Percentiles rank a stretch among this genome's conserved stretches.
These are phyloP conservation scores for Mimas tiliae DNA, from an alignment of 2,888 invertebrate species.

Conservation along the genomic window DNA sequence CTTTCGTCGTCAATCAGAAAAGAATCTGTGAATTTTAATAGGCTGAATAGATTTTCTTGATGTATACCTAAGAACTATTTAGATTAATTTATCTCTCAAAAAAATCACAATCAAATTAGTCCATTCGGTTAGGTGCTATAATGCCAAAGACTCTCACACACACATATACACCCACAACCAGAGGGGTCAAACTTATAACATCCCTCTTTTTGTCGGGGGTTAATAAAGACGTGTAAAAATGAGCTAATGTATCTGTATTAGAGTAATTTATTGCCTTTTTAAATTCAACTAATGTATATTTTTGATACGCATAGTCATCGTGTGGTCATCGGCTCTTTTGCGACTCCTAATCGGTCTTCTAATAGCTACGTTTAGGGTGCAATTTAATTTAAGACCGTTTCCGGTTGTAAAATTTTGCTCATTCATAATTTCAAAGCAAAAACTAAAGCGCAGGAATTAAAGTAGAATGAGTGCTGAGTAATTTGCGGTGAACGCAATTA, in stretches of 20 bases:
- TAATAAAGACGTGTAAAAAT: too few species aligned
- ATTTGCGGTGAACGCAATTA: slow-evolving; percentile 26
- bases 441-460: slow-evolving; percentile 8
- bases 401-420: slow-evolving; percentile 64
- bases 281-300: slow-evolving; percentile 12
- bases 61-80: too few species aligned
- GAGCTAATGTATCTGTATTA: not conserved
- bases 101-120: too few species aligned
- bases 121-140: too few species aligned
- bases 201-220: too few species aligned
- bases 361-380: slow-evolving; percentile 63
- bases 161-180: too few species aligned
- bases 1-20: too few species aligned
- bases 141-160: too few species aligned
- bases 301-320: slow-evolving; percentile 25
- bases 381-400: slow-evolving; percentile 81
- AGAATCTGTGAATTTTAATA: too few species aligned
- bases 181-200: too few species aligned
- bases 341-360: slow-evolving; percentile 48
- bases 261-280: not conserved
- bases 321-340: slow-evolving; percentile 58
- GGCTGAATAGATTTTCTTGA: too few species aligned
- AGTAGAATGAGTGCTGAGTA: slow-evolving; percentile 5
- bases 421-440: slow-evolving; percentile 26
- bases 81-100: too few species aligned